phyloP scores from a whole-genome alignment of 2,797 vertebrate genomes.

The Pogonophryne albipinna region DNA sequence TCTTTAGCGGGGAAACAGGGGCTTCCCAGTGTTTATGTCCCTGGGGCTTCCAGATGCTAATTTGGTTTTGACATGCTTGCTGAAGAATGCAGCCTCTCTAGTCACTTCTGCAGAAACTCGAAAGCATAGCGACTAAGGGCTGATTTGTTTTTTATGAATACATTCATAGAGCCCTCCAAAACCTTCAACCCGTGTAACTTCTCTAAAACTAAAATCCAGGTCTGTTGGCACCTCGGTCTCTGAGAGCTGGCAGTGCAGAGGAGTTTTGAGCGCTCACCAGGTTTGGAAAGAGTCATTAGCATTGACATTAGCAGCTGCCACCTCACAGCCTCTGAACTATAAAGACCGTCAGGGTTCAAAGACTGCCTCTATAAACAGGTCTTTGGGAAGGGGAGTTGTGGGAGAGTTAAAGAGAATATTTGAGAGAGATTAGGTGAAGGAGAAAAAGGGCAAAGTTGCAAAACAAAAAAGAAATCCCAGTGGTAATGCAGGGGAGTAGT shows the following conservation, averaged over 20 bases:
- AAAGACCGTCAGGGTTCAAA: constrained; percentile 82
- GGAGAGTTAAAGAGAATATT: constrained; percentile 51
- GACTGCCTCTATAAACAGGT: constrained; percentile 80
- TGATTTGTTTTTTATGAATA: constrained; percentile 72
- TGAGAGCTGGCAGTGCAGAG: constrained; percentile 47
- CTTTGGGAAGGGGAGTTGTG: constrained; percentile 49
- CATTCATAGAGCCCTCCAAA: constrained; percentile 60
- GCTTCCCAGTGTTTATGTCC: constrained; percentile 61
- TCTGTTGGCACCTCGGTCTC: constrained; percentile 43
- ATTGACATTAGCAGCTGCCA: constrained; percentile 84
- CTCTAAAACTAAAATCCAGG: constrained; percentile 45
- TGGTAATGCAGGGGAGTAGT: constrained; percentile 20
- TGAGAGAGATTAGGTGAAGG: constrained; percentile 57
- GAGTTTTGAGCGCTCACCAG: constrained; percentile 70
- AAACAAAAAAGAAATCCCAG: constrained; percentile 45
- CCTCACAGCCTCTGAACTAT: constrained; percentile 80
- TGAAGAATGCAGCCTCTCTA: constrained; percentile 42
- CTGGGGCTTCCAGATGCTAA: constrained; percentile 58
- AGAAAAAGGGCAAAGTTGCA: constrained; percentile 57
- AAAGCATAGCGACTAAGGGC: constrained; percentile 56
- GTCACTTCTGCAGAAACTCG: constrained; percentile 44
- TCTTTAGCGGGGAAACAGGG: constrained; percentile 42
- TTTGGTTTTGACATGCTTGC: constrained; percentile 54
- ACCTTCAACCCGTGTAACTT: constrained; percentile 37
- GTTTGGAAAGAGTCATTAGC: constrained; percentile 77